Evolutionary conservation across 2,113 vertebrate genomes (phyloP), one percentile per base, ranked within the genome.

Genomic region (Bos javanicus): DNA sequence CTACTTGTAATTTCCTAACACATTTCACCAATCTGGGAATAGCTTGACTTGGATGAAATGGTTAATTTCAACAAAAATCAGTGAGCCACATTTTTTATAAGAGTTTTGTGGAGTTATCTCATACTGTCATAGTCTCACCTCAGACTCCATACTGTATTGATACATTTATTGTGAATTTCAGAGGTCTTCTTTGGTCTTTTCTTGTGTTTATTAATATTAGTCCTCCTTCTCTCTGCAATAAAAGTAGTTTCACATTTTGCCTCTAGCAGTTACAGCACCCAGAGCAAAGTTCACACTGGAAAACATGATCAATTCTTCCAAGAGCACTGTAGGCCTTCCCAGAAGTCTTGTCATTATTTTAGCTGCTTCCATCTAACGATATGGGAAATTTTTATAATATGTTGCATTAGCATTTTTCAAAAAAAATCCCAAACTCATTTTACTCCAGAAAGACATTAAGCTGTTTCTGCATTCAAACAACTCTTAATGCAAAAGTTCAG

Each of bases 381-480:
- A 10, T 76, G 87, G 94, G 60, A 97, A 92, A 93, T 82, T 96
- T 97, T 98, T 96, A 97, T 98, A 98, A 98, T 95, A 92, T 90
- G 98, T 98, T 97, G 57, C 97, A 98, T 98, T 98, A 98, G 89
- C 30, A 28, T 93, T 97, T 98, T 98, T 95, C 64, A 87, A 50
- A 97, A 94, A 62, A 98, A 86, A 62, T 93, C 67, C 48, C 71
- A 93, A 90, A 80, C 95, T 98, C 92, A 96, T 97, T 98, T 98
- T 97, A 98, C 96, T 97, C 81, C 19, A 97, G 97, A 96, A 87
- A 98, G 64, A 94, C 54, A 36, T 87, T 91, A 98, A 93, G 96
- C 94, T 96, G 57, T 83, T 96, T 83, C 56, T 98, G 96, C 92
- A 98, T 98, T 98, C 93, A 98, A 98, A 98, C 90, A 98, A 98